Conservation (phyloP, 2,113 vertebrate species). For the Corythoichthys haematopterus region DNA sequence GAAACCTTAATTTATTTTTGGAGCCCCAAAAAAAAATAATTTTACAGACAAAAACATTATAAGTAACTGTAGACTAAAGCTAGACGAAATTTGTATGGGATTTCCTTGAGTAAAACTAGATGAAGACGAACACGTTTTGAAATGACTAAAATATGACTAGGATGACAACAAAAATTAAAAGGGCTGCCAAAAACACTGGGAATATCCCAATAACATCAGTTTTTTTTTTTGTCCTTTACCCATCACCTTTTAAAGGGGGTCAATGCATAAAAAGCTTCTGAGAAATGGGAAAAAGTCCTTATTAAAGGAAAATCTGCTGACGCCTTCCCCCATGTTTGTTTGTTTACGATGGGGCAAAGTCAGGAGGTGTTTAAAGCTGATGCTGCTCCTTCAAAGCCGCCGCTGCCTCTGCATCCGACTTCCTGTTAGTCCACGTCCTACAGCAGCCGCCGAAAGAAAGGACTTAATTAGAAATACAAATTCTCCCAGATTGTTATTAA, state of each 20-base stretch:
- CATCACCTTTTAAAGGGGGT: conserved; percentile 4
- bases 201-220: neutral
- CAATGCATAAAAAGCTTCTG: conserved; percentile 36
- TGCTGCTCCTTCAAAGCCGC: conserved; percentile 60
- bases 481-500: conserved; percentile 98
- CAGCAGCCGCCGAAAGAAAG: conserved; percentile 86
- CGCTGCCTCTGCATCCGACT: conserved; percentile 64
- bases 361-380: conserved; percentile 67
- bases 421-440: conserved; percentile 75
- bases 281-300: conserved; percentile 33
- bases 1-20: too few relatives aligned
- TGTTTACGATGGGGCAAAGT: conserved; percentile 61
- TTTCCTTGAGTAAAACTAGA: too few relatives aligned
- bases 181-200: too few relatives aligned
- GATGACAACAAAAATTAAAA: too few relatives aligned
- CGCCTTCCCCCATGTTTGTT: conserved; percentile 58
- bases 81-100: too few relatives aligned
- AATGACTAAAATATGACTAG: too few relatives aligned
- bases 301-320: conserved; percentile 62
- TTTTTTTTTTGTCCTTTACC: neutral
- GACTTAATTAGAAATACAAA: conserved; percentile 99
- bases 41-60: too few relatives aligned
- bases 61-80: too few relatives aligned
- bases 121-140: too few relatives aligned
- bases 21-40: too few relatives aligned